A percentile compares a stretch with the other conserved stretches of the same genome.
These are phyloP conservation scores for Calosoma granatense DNA, from an alignment of 1,140 invertebrate species.

Conservation along the genomic window DNA sequence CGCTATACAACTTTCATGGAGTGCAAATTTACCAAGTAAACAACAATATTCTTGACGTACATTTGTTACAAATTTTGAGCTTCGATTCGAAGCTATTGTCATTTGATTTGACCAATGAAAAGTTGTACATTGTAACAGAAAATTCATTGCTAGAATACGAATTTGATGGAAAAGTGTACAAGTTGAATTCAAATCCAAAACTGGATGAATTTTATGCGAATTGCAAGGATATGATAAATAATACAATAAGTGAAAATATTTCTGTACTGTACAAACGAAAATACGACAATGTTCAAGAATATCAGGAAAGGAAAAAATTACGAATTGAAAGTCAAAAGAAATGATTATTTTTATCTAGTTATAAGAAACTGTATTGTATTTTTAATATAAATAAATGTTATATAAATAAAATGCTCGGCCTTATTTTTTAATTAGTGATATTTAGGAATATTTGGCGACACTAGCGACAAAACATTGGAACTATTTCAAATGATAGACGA, in stretches of 20 bases:
- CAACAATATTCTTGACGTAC: slow-evolving; percentile 15
- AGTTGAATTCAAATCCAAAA: slow-evolving; percentile 23
- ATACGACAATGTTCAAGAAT: slow-evolving; percentile 67
- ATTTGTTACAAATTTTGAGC: slow-evolving; percentile 17
- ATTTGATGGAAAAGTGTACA: slow-evolving; percentile 27
- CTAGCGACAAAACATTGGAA: no score
- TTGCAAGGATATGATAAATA: slow-evolving; percentile 29
- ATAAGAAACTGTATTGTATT: no score
- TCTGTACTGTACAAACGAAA: slow-evolving; percentile 61
- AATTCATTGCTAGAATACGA: slow-evolving; percentile 30
- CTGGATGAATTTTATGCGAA: slow-evolving; percentile 32
- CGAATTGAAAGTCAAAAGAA: slow-evolving; percentile 36
- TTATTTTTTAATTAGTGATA: no score
- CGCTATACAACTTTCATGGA: slow-evolving; percentile 36
- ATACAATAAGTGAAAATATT: slow-evolving; percentile 34
- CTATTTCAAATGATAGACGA: no score
- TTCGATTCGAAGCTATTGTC: slow-evolving; percentile 7
- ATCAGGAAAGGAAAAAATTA: slow-evolving; percentile 60
- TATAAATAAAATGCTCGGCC: no score
- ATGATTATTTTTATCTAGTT: background rate
- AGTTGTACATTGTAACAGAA: slow-evolving; percentile 36
- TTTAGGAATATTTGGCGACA: no score
- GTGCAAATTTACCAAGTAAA: slow-evolving; percentile 24
- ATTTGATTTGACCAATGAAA: slow-evolving; percentile 23
- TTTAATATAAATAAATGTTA: no score